A percentile compares a stretch with the other conserved stretches of the same genome.
Evolutionary conservation across 2,113 vertebrate genomes (phyloP).

Genomic region (Heterochromis multidens): DNA sequence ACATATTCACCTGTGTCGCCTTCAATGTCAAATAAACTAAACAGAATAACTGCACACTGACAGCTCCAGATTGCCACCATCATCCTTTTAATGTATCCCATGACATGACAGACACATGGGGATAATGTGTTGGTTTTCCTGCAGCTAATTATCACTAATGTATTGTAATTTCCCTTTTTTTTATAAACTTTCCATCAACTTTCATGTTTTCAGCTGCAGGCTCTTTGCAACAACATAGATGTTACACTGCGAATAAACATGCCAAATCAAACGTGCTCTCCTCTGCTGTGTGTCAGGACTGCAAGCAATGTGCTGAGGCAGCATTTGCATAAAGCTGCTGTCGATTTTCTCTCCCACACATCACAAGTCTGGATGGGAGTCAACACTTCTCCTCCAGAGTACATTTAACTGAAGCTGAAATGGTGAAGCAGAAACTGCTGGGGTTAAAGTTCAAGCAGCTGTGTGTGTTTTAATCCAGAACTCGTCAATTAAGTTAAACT

Average conservation of each 20-base stretch:
- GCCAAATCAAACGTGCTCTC: background rate
- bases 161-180: background rate
- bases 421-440: background rate
- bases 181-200: background rate
- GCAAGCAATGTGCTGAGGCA: background rate
- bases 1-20: background rate
- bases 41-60: background rate
- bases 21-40: background rate
- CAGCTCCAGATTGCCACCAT: fast-evolving
- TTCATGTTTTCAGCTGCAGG: background rate
- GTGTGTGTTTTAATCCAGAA: background rate
- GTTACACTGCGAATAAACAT: background rate
- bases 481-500: slow-evolving; percentile 32
- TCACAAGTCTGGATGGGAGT: slow-evolving; percentile 4
- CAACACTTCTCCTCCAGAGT: background rate
- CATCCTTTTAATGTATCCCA: background rate
- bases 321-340: slow-evolving; percentile 9
- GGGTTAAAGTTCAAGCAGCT: background rate
- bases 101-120: background rate
- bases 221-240: background rate
- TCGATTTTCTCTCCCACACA: slow-evolving; percentile 6
- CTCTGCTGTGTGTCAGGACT: background rate
- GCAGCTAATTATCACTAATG: background rate
- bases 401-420: background rate
- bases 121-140: background rate